Conservation (phyloP, 2,797 vertebrate genomes). For the Saxicola maurus region DNA sequence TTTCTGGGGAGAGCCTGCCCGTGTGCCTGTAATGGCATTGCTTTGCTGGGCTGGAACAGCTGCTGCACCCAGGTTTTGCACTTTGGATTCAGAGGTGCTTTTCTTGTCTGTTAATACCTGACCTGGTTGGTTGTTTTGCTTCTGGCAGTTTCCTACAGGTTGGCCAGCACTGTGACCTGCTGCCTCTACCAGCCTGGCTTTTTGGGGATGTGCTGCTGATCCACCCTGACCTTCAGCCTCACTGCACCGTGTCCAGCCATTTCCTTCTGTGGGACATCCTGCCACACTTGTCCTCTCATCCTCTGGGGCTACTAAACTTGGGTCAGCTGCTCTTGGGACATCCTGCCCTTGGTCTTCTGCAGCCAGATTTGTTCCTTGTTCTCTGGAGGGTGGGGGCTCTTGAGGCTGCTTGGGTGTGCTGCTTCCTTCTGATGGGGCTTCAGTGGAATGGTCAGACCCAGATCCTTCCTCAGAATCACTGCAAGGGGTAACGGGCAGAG, state of each 20-base stretch:
- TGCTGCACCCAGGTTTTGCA: not conserved
- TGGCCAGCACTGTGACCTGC: not conserved
- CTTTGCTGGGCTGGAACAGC: not conserved
- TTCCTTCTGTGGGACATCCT: not conserved
- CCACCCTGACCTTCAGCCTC: not conserved
- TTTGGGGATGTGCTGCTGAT: not conserved
- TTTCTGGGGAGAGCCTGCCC: not conserved
- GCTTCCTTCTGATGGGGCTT: not conserved
- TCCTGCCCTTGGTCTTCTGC: not conserved
- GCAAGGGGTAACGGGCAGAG: conserved; percentile 3
- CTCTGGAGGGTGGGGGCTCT: not conserved
- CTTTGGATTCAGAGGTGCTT: not conserved
- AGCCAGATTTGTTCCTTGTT: not conserved
- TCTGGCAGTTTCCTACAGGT: not conserved
- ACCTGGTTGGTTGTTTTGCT: not conserved
- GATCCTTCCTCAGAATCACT: conserved; percentile 46
- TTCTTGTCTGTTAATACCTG: not conserved
- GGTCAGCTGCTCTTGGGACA: not conserved
- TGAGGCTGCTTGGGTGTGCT: not conserved
- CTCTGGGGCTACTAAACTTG: not conserved
- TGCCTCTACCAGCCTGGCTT: not conserved
- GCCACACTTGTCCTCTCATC: not conserved
- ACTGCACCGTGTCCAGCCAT: not conserved
- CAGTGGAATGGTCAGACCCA: not conserved
- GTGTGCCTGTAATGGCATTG: not conserved